A percentile compares a stretch with the other conserved stretches of the same genome.
phyloP scores from a whole-genome alignment of 2,888 invertebrate genomes.

The Hecatera dysodea region DNA sequence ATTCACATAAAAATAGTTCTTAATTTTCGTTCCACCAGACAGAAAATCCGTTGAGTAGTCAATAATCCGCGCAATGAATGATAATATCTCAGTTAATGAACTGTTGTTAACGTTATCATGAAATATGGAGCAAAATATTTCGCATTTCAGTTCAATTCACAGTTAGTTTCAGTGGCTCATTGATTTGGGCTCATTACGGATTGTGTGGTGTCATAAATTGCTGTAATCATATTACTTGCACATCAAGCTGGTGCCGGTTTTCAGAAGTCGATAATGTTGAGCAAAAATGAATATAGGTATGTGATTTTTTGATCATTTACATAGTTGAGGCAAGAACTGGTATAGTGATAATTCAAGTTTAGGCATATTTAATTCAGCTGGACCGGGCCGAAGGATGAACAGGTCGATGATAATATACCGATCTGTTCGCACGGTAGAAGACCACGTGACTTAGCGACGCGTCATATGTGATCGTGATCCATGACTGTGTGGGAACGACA shows the following conservation, averaged over 20 bases:
- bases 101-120: constrained; percentile 2
- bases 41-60: not conserved
- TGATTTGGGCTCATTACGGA: constrained; percentile 19
- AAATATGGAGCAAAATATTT: constrained; percentile 15
- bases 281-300: not conserved
- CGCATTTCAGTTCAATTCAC: not conserved
- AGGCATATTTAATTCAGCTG: no score
- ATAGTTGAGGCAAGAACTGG: not conserved
- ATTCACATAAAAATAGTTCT: not conserved
- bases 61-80: not conserved
- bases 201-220: not conserved
- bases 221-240: constrained; percentile 3
- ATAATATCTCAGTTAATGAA: not conserved
- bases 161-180: constrained; percentile 5
- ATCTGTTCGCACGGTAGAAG: no score
- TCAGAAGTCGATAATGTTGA: not conserved
- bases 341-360: not conserved
- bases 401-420: no score
- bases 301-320: not conserved
- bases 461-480: no score
- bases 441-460: no score
- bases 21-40: not conserved
- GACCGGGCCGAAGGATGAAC: no score
- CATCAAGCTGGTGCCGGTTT: not conserved
- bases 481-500: no score